Evolutionary conservation across 2,888 invertebrate species (phyloP).

Genomic region (Machimus rusticus): DNA sequence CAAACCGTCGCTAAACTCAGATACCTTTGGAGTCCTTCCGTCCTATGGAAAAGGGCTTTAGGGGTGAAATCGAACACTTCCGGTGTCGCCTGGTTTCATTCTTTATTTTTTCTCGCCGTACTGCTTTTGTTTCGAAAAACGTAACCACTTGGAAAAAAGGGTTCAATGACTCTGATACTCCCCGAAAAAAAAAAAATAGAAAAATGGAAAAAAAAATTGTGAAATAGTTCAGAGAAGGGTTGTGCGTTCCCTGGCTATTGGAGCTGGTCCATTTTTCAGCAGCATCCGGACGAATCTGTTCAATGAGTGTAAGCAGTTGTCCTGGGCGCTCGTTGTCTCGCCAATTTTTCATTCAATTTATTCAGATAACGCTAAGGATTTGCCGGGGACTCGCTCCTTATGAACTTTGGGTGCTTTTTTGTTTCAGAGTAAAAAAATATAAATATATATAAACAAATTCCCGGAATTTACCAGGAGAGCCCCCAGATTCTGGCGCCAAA

Average conservation of each 20-base stretch:
- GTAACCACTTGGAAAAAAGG: conserved; percentile 40
- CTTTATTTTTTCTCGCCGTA: neutral
- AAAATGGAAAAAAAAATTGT: neutral
- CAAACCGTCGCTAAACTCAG: conserved; percentile 29
- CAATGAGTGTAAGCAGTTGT: neutral
- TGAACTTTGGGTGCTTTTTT: conserved; percentile 14
- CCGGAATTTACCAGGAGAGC: neutral
- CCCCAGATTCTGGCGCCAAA: neutral
- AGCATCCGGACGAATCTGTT: neutral
- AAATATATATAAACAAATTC: neutral
- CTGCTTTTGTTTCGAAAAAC: conserved; percentile 15
- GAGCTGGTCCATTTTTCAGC: neutral
- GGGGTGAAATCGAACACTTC: conserved; percentile 23
- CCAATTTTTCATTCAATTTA: conserved; percentile 46
- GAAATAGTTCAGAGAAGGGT: neutral
- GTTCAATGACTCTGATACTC: conserved; percentile 30
- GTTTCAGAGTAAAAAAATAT: conserved; percentile 13
- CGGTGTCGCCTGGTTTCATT: neutral
- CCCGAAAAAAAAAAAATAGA: neutral
- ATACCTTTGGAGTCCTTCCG: conserved; percentile 21
- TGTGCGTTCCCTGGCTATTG: neutral
- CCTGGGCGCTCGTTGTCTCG: conserved; percentile 18
- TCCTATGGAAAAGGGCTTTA: neutral
- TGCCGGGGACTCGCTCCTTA: neutral
- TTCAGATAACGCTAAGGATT: conserved; percentile 43